Evolutionary conservation across 1,140 invertebrate species (phyloP).

Genomic region (Meloidogyne exigua): DNA sequence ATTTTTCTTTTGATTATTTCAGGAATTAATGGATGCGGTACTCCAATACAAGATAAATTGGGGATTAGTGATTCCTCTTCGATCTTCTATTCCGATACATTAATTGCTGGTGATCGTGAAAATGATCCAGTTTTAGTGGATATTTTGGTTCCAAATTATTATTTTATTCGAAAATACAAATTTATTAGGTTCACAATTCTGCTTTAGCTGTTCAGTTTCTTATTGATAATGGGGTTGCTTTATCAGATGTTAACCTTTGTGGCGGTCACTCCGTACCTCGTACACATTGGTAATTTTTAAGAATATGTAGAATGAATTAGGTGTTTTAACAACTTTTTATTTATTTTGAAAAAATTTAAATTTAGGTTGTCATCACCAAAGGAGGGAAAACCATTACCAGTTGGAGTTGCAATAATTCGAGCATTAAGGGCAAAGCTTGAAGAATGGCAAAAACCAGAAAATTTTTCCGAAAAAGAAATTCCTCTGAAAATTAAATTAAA

Average conservation of each 20-base stretch:
- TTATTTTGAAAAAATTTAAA: slow-evolving; percentile 22
- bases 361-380: slow-evolving; percentile 61
- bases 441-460: slow-evolving; percentile 44
- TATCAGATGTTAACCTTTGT: slow-evolving; percentile 63
- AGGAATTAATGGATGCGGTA: slow-evolving; percentile 63
- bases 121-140: slow-evolving; percentile 61
- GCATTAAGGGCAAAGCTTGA: slow-evolving; percentile 54
- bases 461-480: background rate
- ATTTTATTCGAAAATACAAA: slow-evolving; percentile 7
- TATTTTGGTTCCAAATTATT: slow-evolving; percentile 48
- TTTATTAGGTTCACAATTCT: slow-evolving; percentile 56
- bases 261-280: slow-evolving; percentile 63
- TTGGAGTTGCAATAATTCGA: slow-evolving; percentile 63
- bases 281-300: slow-evolving; percentile 58
- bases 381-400: slow-evolving; percentile 64
- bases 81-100: slow-evolving; percentile 60
- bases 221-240: slow-evolving; percentile 54
- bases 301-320: slow-evolving; percentile 24
- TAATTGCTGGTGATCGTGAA: slow-evolving; percentile 62
- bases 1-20: slow-evolving; percentile 11
- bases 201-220: slow-evolving; percentile 58
- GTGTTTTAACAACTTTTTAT: background rate
- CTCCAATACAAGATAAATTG: slow-evolving; percentile 50
- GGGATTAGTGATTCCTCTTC: slow-evolving; percentile 55
- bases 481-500: slow-evolving; percentile 40